Evolutionary conservation across 2,113 vertebrate genomes (phyloP).

Genomic region (Platanista minor): DNA sequence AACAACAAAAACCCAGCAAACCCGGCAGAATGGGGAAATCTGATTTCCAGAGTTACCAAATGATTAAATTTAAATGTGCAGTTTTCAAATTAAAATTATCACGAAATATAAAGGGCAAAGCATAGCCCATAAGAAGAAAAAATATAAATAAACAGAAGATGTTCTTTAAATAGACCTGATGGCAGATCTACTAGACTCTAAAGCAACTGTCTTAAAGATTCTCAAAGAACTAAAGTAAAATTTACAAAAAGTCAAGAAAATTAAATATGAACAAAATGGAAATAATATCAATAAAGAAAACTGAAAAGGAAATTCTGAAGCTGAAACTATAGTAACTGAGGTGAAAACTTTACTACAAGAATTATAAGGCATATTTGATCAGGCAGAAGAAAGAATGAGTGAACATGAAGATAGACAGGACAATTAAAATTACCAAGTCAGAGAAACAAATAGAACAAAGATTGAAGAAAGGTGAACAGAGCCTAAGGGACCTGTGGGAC

Average conservation of each 20-base stretch:
- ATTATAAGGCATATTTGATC: background rate
- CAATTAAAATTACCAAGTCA: background rate
- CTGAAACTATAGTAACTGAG: background rate
- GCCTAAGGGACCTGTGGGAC: background rate
- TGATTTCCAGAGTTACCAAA: background rate
- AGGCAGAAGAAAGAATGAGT: background rate
- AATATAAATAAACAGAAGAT: background rate
- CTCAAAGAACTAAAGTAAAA: background rate
- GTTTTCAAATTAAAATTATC: background rate
- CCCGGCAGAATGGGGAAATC: background rate
- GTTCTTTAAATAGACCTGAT: background rate
- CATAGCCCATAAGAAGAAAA: background rate
- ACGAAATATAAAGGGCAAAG: background rate
- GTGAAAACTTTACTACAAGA: background rate
- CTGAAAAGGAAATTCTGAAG: background rate
- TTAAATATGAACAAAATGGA: background rate
- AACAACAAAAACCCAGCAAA: background rate
- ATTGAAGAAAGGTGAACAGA: background rate
- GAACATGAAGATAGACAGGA: background rate
- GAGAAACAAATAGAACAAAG: background rate
- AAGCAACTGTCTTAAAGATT: background rate
- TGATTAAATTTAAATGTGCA: background rate
- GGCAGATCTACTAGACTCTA: background rate
- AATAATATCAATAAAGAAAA: background rate
- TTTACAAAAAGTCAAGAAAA: background rate